Conservation (phyloP, 53 echinoderm and acorn worm species). For the Zoroaster sp. region DNA sequence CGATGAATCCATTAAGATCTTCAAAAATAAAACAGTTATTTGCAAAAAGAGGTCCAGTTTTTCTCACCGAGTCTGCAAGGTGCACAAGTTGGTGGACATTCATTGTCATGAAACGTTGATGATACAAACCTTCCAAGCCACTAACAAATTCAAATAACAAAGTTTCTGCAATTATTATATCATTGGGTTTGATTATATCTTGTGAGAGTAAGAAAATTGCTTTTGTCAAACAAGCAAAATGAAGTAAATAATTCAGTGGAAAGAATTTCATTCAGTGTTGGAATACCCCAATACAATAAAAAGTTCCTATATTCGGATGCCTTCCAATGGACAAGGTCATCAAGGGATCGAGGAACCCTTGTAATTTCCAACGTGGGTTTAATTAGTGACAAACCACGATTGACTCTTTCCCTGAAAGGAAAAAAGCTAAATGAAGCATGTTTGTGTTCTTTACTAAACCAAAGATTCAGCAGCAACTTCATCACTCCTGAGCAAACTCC, state of each 20-base stretch:
- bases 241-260: not conserved
- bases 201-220: conserved; percentile 15
- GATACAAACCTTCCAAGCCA: not conserved
- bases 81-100: conserved; percentile 57
- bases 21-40: conserved; percentile 61
- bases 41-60: conserved; percentile 39
- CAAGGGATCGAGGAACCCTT: conserved; percentile 42
- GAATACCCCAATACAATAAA: conserved; percentile 54
- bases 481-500: conserved; percentile 49
- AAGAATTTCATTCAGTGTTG: not conserved
- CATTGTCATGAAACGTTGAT: conserved; percentile 40
- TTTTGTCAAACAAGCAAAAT: conserved; percentile 29
- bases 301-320: conserved; percentile 58
- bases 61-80: conserved; percentile 1
- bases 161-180: conserved; percentile 16
- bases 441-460: not conserved
- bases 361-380: conserved; percentile 38
- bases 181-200: conserved; percentile 1
- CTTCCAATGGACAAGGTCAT: conserved; percentile 52
- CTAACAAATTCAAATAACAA: conserved; percentile 43
- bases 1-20: conserved; percentile 52
- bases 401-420: not conserved
- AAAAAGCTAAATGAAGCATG: not conserved
- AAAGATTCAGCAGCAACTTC: conserved; percentile 38
- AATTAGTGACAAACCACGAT: not conserved